Evolutionary conservation across 2,113 vertebrate genomes (phyloP), one percentile per base, ranked within the genome.

Genomic region (Nibea coibor): DNA sequence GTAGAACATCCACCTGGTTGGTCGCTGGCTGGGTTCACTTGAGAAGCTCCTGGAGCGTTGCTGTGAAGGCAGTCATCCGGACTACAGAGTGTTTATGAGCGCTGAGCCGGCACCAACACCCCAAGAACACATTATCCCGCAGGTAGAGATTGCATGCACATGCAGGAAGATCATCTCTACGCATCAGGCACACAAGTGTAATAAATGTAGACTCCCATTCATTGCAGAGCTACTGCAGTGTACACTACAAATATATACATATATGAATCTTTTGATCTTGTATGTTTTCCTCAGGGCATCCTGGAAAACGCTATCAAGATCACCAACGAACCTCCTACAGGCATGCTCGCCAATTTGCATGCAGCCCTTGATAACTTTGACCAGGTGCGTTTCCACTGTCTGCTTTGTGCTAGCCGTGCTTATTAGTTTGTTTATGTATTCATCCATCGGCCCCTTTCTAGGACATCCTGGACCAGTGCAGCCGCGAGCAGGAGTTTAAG

Each of bases 1-100:
- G 22, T 74, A 96, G 96, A 97, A 97, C 92, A 95, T 97, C 92
- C 96, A 96, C 89, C 93, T 95, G 86, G 92, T 91, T 80, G 95
- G 84, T 26, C 93, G 95, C 58, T 95, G 93, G 94, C 92, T 96
- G 54, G 94, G 93, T 61, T 93, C 81, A 9, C 93, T 96, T 61
- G 94, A 96, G 90, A 96, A 95, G 89, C 94, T 95, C 75, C 92
- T 95, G 75, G 95, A 95, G 90, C 91, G 88, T 75, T 92, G 81
- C 89, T 91, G 94, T 75, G 92, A 96, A 83, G 84, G 89, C 86
- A 96, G 94, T 79, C 95, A 96, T 89, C 90, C 87, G 8, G 93
- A 94, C 85, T 66, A 86, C 90, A 79, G 80, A 19, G 93, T 93
- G 83, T 96, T 94, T 75, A 96, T 94, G 93, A 95, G 93, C 28